Base-by-base conservation (phyloP, 1,140 invertebrate genomes). In the Drosophila seguyi region DNA sequence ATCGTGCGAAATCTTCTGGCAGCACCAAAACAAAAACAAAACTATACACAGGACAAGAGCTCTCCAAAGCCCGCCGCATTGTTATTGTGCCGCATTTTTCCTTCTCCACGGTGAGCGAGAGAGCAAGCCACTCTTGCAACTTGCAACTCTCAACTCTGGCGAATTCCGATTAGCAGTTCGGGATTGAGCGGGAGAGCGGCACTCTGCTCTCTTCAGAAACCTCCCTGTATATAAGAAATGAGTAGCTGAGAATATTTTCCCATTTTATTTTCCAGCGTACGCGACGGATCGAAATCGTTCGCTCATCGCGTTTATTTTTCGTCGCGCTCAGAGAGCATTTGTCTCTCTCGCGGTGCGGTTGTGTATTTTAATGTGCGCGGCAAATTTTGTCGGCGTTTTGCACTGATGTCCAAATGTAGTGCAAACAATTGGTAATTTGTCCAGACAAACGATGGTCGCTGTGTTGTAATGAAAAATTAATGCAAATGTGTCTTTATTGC, bases 21-120 rank as follows among this genome's bases (percentile, higher is more conserved):
- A 87, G 72, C 84, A 83, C 83, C 62, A 79, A 75, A 86, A 81
- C 69, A 87, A 87, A 62, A 79, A 78, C 81, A 76, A 81, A 82
- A 52, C 52, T 45, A 55, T 62, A 42, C 56, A 42, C 60, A 50
- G 61, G 47, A 44, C 69, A 75, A 75, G 39, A 52, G 41, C 62
- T 59, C 62, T 59, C 55, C 44, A 52, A 73, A 57, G 38, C 76
- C 39, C 53, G 75, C 41, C 53, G 41, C 76, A 27, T 62, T 66
- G 71, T 82, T 86, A 77, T 79, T 88, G 77, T 90, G 82, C 75
- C 79, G 68, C 66, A 69, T 81, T 67, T 75, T 56, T 16, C 50
- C 53, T 13, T 36, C 22, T 22, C 22, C 62, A 16, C 22, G 6
- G 38, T 16, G 56, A 31, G 50, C 13, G 41, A 42, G 44, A 58